These are phyloP conservation scores for Geodia barretti DNA, from an alignment of 37 sponge, comb jelly and placozoan genomes.

Conservation along the genomic window DNA sequence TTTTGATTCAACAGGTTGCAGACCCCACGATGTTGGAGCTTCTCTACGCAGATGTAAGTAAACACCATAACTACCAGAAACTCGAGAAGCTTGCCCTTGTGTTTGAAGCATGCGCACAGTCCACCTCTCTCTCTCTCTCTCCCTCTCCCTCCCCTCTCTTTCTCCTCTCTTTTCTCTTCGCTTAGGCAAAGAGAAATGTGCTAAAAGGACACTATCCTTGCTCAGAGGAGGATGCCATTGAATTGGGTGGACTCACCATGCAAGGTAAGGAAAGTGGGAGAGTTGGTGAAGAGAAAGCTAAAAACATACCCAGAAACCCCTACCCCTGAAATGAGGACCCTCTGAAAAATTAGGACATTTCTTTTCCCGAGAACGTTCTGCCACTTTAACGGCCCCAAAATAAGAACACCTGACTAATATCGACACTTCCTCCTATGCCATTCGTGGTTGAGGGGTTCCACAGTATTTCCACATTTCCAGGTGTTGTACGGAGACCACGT, in stretches of 20 bases:
- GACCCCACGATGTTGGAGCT: conserved; percentile 50
- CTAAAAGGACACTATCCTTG: conserved; percentile 72
- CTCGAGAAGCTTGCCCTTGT: background rate
- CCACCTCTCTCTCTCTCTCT: background rate
- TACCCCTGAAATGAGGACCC: background rate
- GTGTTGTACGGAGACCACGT: conserved; percentile 55
- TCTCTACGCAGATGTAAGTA: conserved; percentile 64
- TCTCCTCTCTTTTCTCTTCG: background rate
- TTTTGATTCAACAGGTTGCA: conserved; percentile 25
- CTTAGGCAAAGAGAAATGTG: conserved; percentile 59
- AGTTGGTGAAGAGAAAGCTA: too few species aligned
- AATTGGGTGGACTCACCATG: conserved; percentile 61
- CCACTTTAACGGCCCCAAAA: background rate
- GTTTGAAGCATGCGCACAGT: too few species aligned
- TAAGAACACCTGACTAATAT: background rate
- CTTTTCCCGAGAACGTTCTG: background rate
- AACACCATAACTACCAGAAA: background rate
- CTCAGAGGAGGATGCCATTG: conserved; percentile 64
- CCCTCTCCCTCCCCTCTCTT: too few species aligned
- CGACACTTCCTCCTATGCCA: background rate
- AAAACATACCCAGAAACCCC: too few species aligned
- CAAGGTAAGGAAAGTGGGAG: conserved; percentile 46
- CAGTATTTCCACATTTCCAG: conserved; percentile 10
- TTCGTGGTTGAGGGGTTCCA: background rate
- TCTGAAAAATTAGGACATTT: background rate